Base-by-base conservation (phyloP, 2,113 vertebrate genomes). In the Seriola rivoliana region DNA sequence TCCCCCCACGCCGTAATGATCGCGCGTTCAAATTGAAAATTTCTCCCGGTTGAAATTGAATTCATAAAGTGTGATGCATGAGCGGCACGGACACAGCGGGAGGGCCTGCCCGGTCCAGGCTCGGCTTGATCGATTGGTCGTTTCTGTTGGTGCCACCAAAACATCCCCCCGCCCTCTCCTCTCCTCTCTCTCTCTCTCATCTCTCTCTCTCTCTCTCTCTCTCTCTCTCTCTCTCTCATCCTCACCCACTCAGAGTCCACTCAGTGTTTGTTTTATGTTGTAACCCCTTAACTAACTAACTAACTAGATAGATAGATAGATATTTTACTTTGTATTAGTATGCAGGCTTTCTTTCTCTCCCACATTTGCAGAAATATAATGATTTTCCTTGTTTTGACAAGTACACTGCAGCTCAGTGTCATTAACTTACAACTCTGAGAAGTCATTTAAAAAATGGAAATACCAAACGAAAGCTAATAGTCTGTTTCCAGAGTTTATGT, bases 41-140 rank as follows among this genome's bases (percentile, higher is more conserved):
- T 99, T 99, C 98, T 99, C 97, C 97, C 96, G 97, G 97, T 98
- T 97, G 97, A 99, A 99, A 99, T 99, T 99, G 98, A 99, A 99
- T 99, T 99, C 97, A 99, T 99, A 99, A 99, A 99, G 97, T 98
- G 97, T 99, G 98, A 99, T 99, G 98, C 98, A 99, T 99, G 97
- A 97, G 97, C 96, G 95, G 97, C 96, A 97, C 97, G 96, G 96
- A 96, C 97, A 96, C 97, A 95, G 77, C 89, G 65, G 90, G 96
- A 94, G 97, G 97, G 96, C 96, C 74, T 95, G 96, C 94, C 94
- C 88, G 94, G 95, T 95, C 96, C 82, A 2, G 62, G 52, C 59
- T 38, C 40, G 44, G 48, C 4, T 60, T 97, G 97, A 99, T 99
- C 97, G 97, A 98, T 98, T 96, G 97, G 97, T 97, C 96, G 97